Conservation (phyloP, 2,888 invertebrate species). For the Muschampia plurimacula region DNA sequence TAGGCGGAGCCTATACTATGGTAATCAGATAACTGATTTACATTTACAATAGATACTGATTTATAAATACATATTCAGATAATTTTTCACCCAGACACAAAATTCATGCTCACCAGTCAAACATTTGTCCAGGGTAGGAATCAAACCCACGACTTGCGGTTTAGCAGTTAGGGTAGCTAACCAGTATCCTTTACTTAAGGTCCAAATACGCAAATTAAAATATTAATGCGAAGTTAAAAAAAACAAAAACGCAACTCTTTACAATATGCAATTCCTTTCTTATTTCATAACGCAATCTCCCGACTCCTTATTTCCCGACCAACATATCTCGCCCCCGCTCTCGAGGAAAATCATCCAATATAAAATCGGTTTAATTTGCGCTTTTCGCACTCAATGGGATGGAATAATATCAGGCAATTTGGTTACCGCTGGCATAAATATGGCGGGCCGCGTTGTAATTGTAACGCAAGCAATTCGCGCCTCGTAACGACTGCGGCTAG, state of each 20-base stretch:
- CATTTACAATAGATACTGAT: too few relatives aligned
- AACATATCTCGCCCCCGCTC: slow-evolving; percentile 83
- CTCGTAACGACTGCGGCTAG: slow-evolving; percentile 82
- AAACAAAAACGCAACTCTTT: slow-evolving; percentile 73
- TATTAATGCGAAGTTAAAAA: slow-evolving; percentile 54
- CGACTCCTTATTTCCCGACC: slow-evolving; percentile 78
- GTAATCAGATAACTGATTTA: too few relatives aligned
- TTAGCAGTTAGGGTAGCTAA: too few relatives aligned
- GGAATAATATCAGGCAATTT: slow-evolving; percentile 86
- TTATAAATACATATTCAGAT: too few relatives aligned
- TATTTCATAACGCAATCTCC: slow-evolving; percentile 85
- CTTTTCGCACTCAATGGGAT: slow-evolving; percentile 86
- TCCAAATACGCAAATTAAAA: too few relatives aligned
- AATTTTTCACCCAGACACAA: too few relatives aligned
- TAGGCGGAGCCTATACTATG: too few relatives aligned
- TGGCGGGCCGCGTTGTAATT: slow-evolving; percentile 83
- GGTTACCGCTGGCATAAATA: slow-evolving; percentile 86
- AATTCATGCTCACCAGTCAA: too few relatives aligned
- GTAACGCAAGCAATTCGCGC: slow-evolving; percentile 84
- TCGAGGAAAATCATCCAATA: slow-evolving; percentile 84
- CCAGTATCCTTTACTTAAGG: too few relatives aligned
- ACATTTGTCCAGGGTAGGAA: too few relatives aligned
- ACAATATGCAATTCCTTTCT: slow-evolving; percentile 80
- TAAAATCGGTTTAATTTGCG: slow-evolving; percentile 86
- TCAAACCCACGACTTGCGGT: too few relatives aligned